phyloP scores from a whole-genome alignment of 2,113 vertebrate genomes.

The Chrysochloris asiatica region DNA sequence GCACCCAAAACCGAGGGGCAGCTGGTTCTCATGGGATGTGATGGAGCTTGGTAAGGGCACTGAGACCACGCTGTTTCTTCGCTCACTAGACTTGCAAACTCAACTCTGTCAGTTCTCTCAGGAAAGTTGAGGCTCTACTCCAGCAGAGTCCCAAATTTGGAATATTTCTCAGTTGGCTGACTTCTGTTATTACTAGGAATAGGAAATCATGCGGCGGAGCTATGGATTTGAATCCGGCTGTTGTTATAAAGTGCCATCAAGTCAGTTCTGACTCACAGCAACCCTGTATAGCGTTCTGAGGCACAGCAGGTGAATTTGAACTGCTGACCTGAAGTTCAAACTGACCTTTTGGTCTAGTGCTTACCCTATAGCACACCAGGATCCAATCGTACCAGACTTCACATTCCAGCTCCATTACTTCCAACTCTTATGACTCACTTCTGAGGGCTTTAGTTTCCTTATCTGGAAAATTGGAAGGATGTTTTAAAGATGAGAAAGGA shows the following conservation, averaged over 20 bases:
- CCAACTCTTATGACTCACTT: neutral
- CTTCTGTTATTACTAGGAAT: neutral
- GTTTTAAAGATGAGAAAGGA: neutral
- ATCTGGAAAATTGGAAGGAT: neutral
- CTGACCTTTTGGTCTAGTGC: too few species aligned
- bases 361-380: too few species aligned
- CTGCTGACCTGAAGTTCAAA: too few species aligned
- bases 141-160: neutral
- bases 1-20: neutral
- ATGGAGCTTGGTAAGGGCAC: too few species aligned
- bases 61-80: neutral
- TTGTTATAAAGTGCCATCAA: too few species aligned
- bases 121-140: neutral
- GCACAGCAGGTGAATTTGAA: too few species aligned
- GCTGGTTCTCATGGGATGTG: neutral
- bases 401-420: conserved; percentile 4
- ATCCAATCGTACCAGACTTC: conserved; percentile 1
- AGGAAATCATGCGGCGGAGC: neutral
- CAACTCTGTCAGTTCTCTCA: neutral
- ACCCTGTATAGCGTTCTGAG: too few species aligned
- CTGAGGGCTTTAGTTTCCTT: neutral
- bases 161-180: neutral
- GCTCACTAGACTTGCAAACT: neutral
- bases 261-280: too few species aligned
- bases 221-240: neutral